Evolutionary conservation across 2,113 vertebrate species (phyloP).

Genomic region (Opisthocomus hoazin): DNA sequence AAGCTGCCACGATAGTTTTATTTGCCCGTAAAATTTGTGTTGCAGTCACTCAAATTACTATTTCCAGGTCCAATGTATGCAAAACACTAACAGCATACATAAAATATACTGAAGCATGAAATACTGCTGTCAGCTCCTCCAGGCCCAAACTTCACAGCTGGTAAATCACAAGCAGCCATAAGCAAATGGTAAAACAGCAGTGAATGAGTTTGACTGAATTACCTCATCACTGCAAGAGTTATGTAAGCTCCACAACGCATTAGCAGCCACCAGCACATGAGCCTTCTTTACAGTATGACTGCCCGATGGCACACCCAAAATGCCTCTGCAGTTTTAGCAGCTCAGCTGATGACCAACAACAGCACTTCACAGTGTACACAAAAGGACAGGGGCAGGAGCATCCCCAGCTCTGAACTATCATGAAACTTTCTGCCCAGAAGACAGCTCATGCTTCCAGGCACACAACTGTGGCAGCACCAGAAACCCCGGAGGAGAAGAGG

Average conservation of each 20-base stretch:
- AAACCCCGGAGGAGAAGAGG: not conserved
- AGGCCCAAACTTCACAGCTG: not conserved
- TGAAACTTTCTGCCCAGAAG: not conserved
- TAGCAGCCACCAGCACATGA: not conserved
- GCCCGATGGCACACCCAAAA: not conserved
- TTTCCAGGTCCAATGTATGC: not conserved
- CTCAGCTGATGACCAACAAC: not conserved
- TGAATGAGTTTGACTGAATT: not conserved
- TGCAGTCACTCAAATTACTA: not conserved
- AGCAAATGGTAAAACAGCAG: not conserved
- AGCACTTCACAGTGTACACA: not conserved
- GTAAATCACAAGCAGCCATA: not conserved
- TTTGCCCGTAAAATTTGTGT: not conserved
- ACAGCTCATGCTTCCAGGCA: fast-evolving
- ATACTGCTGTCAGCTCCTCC: not conserved
- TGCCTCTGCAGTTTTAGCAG: not conserved
- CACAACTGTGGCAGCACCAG: not conserved
- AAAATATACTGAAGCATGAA: not conserved
- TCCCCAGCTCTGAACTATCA: not conserved
- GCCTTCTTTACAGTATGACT: not conserved
- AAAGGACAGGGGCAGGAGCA: not conserved
- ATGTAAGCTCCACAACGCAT: not conserved
- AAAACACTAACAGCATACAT: not conserved
- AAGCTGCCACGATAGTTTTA: not conserved
- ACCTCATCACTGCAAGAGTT: not conserved